phyloP scores from a whole-genome alignment of 2,113 vertebrate genomes.

The Eubucco bourcierii region DNA sequence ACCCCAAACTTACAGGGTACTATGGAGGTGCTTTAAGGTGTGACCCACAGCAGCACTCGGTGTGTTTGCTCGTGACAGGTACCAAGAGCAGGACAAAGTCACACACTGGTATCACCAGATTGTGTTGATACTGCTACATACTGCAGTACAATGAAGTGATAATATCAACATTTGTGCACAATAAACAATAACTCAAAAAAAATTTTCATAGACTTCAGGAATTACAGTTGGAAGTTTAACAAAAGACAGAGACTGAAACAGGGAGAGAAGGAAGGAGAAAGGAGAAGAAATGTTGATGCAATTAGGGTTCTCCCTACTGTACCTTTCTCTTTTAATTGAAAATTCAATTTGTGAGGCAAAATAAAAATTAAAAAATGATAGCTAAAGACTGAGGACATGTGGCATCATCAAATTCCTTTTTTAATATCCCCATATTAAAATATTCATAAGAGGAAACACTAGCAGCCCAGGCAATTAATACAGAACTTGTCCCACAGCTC shows the following conservation, averaged over 20 bases:
- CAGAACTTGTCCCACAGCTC: neutral
- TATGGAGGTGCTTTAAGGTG: neutral
- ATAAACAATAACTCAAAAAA: neutral
- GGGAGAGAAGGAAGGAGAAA: neutral
- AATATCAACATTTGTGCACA: too few species aligned
- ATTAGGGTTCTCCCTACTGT: neutral
- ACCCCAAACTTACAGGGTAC: neutral
- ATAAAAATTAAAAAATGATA: neutral
- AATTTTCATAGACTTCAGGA: neutral
- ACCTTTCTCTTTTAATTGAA: neutral
- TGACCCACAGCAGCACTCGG: rapidly evolving
- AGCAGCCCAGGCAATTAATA: neutral
- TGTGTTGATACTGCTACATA: neutral
- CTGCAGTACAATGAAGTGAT: neutral
- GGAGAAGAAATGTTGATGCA: neutral
- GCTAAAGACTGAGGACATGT: neutral
- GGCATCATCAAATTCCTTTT: neutral
- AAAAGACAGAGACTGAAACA: neutral
- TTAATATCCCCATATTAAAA: neutral
- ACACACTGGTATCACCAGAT: neutral
- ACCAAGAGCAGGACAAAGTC: neutral
- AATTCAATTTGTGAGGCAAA: neutral
- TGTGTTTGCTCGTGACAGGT: neutral
- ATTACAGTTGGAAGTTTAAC: neutral
- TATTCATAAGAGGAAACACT: neutral